A percentile compares a stretch with the other conserved stretches of the same genome.
phyloP scores from a whole-genome alignment of 2,888 invertebrate species.

The Ypsolopha scabrella region DNA sequence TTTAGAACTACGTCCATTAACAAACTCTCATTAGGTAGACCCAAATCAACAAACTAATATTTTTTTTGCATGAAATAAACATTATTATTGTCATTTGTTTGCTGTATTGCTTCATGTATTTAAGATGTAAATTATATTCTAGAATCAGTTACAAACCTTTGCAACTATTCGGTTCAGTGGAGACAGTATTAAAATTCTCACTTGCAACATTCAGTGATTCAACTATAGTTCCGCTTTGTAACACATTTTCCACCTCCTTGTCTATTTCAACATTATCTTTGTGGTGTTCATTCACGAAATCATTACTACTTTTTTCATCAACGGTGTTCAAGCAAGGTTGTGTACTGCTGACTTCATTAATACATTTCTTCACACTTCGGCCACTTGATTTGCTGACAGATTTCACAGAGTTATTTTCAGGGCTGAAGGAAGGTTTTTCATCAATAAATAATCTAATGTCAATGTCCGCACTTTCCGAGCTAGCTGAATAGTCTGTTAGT shows the following conservation, averaged over 20 bases:
- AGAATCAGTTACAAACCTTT: conserved; percentile 33
- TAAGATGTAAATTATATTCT: too few relatives aligned
- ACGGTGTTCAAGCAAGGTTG: conserved; percentile 43
- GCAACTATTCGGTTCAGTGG: conserved; percentile 47
- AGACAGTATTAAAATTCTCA: conserved; percentile 50
- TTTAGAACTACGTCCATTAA: too few relatives aligned
- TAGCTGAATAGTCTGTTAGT: conserved; percentile 45
- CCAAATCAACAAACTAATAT: too few relatives aligned
- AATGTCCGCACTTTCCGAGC: conserved; percentile 43
- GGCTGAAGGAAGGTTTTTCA: conserved; percentile 35
- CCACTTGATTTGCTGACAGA: conserved; percentile 24
- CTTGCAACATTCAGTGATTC: conserved; percentile 57
- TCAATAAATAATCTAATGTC: conserved; percentile 45
- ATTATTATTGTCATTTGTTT: too few relatives aligned
- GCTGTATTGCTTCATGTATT: too few relatives aligned
- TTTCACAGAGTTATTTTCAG: conserved; percentile 32
- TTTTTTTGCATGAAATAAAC: too few relatives aligned
- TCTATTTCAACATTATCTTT: conserved; percentile 56
- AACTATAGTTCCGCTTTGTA: conserved; percentile 61
- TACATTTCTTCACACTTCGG: conserved; percentile 42
- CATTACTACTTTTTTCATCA: conserved; percentile 33
- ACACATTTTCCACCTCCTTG: conserved; percentile 59
- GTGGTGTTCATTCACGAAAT: conserved; percentile 29
- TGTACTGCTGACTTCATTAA: conserved; percentile 58
- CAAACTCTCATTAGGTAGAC: too few relatives aligned